Evolutionary conservation across 2,888 invertebrate species (phyloP).

Genomic region (Pollenia griseotomentosa): DNA sequence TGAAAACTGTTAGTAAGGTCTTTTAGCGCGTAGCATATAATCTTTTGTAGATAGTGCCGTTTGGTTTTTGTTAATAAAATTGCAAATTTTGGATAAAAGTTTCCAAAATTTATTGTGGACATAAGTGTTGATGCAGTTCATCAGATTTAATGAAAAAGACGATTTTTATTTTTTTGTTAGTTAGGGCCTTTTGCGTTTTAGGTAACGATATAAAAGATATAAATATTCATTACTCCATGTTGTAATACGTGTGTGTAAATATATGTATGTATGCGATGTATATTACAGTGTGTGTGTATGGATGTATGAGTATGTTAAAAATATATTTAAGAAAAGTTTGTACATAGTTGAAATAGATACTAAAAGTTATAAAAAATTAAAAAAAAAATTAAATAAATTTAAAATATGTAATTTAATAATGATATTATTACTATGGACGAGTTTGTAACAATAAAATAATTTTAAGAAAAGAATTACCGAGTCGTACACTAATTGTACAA

Average conservation of each 20-base stretch:
- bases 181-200: too few relatives aligned
- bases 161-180: too few relatives aligned
- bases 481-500: constrained; percentile 5
- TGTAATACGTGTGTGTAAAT: neutral
- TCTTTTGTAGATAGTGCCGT: too few relatives aligned
- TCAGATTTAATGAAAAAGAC: too few relatives aligned
- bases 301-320: neutral
- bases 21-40: too few relatives aligned
- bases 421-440: neutral
- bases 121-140: too few relatives aligned
- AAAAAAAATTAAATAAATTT: neutral
- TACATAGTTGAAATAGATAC: neutral
- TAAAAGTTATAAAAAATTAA: neutral
- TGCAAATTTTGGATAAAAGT: too few relatives aligned
- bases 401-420: neutral
- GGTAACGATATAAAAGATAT: too few relatives aligned
- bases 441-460: neutral
- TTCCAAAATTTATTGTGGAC: too few relatives aligned
- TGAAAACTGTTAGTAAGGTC: too few relatives aligned
- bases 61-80: too few relatives aligned
- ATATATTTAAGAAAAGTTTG: constrained; percentile 12
- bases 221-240: neutral
- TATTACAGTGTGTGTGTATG: neutral
- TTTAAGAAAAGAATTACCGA: neutral
- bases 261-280: constrained; percentile 12